phyloP scores from a whole-genome alignment of 2,888 invertebrate species.

The Dioctria linearis region DNA sequence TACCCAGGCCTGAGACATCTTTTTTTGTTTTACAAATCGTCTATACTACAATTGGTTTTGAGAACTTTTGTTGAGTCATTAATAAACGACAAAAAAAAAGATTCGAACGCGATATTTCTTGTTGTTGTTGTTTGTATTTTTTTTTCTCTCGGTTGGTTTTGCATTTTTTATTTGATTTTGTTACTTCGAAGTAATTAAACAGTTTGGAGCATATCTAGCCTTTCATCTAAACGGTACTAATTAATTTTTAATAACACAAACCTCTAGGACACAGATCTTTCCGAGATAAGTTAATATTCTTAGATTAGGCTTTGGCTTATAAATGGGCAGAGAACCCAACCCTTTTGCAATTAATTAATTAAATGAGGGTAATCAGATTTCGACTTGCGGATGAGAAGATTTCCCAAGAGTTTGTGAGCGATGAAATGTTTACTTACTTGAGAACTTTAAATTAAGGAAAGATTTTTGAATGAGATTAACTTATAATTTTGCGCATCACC shows the following conservation, averaged over 20 bases:
- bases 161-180: not conserved
- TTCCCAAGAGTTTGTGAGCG: conserved; percentile 41
- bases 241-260: conserved; percentile 51
- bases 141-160: too few relatives aligned
- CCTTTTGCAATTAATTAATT: conserved; percentile 50
- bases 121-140: not conserved
- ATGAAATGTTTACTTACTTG: conserved; percentile 44
- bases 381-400: conserved; percentile 48
- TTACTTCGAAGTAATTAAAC: not conserved
- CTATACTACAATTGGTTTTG: too few relatives aligned
- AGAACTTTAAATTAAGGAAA: conserved; percentile 21
- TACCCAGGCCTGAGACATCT: too few relatives aligned
- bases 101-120: not conserved
- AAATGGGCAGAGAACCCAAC: conserved; percentile 3
- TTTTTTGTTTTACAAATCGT: too few relatives aligned
- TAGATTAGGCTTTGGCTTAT: conserved; percentile 25
- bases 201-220: not conserved
- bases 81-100: conserved; percentile 14
- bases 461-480: too few relatives aligned
- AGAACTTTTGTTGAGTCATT: not conserved
- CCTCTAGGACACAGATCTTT: conserved; percentile 30
- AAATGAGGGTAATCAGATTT: conserved; percentile 50
- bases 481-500: too few relatives aligned
- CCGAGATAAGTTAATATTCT: conserved; percentile 44
- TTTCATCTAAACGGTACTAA: conserved; percentile 46